Conservation (phyloP, 2,113 vertebrate species). For the Taurulus bubalis region DNA sequence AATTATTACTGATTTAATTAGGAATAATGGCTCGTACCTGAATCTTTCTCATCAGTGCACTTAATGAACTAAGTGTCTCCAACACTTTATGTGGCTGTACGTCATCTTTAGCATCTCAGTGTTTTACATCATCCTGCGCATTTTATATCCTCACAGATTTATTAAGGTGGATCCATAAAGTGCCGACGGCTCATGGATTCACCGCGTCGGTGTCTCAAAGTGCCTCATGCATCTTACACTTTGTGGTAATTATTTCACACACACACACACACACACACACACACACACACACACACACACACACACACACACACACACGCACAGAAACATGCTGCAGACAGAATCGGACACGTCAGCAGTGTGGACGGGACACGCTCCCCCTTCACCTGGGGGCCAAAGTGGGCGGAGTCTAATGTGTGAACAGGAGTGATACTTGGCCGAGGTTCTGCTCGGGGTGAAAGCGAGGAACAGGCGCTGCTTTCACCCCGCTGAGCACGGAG, state of each 20-base stretch:
- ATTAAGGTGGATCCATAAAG: conserved; percentile 40
- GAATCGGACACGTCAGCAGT: conserved; percentile 4
- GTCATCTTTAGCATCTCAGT: conserved; percentile 47
- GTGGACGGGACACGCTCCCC: not conserved
- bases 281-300: not conserved
- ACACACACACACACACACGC: not conserved
- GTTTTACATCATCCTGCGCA: conserved; percentile 30
- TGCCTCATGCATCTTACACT: not conserved
- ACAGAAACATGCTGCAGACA: too few species aligned
- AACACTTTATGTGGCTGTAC: conserved; percentile 37
- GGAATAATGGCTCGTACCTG: conserved; percentile 30
- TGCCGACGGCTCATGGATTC: conserved; percentile 12
- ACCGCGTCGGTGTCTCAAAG: not conserved
- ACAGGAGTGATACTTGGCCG: conserved; percentile 54
- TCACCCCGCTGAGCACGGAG: conserved; percentile 34
- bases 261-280: conserved; percentile 1
- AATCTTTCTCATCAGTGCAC: conserved; percentile 32
- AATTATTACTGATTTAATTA: conserved; percentile 34
- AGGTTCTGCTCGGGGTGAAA: conserved; percentile 60
- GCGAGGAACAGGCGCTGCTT: conserved; percentile 15
- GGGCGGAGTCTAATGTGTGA: conserved; percentile 40
- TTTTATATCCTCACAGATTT: conserved; percentile 35
- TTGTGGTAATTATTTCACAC: conserved; percentile 1
- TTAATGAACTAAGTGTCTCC: conserved; percentile 59
- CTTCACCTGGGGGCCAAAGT: not conserved